These are phyloP conservation scores for Pimephales promelas DNA, from an alignment of 2,113 vertebrate species.

Conservation along the genomic window DNA sequence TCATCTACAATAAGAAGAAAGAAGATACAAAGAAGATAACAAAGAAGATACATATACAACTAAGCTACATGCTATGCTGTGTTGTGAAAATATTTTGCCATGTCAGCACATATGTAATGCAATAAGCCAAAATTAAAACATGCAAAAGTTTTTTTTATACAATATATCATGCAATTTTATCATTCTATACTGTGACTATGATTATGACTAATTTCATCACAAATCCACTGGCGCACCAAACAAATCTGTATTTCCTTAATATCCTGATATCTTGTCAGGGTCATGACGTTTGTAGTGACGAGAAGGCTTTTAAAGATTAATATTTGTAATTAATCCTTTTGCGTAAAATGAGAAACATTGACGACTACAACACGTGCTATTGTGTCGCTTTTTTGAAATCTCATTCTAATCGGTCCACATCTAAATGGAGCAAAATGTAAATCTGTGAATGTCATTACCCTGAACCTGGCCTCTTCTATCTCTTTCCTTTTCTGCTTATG, in stretches of 20 bases:
- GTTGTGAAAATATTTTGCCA: too few species aligned
- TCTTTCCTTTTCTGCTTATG: not conserved
- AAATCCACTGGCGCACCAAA: not conserved
- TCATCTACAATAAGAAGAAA: too few species aligned
- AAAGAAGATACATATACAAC: too few species aligned
- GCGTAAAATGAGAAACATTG: not conserved
- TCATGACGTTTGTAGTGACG: too few species aligned
- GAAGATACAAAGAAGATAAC: too few species aligned
- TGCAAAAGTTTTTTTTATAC: too few species aligned
- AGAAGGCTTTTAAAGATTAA: conserved; percentile 3
- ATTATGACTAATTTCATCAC: not conserved
- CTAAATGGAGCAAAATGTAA: conserved; percentile 25
- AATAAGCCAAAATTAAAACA: too few species aligned
- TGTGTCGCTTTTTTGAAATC: not conserved
- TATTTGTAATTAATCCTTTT: not conserved
- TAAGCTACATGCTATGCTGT: too few species aligned
- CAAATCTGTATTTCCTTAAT: not conserved
- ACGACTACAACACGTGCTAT: not conserved
- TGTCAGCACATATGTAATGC: too few species aligned
- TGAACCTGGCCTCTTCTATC: not conserved
- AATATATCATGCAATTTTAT: too few species aligned
- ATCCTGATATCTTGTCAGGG: too few species aligned
- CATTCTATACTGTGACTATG: too few species aligned
- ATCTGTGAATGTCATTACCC: conserved; percentile 31
- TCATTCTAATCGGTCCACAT: not conserved